phyloP scores from a whole-genome alignment of 2,888 invertebrate species.

The Protophormia terraenovae region DNA sequence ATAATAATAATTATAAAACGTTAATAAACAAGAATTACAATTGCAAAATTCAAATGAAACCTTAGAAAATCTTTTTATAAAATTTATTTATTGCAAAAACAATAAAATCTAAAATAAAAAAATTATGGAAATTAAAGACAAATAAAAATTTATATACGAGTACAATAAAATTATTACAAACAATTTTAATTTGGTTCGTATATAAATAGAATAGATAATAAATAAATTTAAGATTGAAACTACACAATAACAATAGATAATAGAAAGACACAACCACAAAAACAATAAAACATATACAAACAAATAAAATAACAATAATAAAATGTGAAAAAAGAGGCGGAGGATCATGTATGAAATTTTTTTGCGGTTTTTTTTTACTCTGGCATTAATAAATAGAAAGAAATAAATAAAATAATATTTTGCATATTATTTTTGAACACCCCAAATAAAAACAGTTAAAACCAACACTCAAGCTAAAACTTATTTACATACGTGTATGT shows the following conservation, averaged over 20 bases:
- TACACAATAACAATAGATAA: conserved; percentile 40
- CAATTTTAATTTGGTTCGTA: background rate
- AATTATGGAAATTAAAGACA: conserved; percentile 56
- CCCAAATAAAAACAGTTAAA: conserved; percentile 60
- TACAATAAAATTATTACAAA: conserved; percentile 43
- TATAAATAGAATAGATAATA: conserved; percentile 45
- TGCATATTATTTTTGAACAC: conserved; percentile 55
- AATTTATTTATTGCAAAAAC: conserved; percentile 10
- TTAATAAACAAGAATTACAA: conserved; percentile 51
- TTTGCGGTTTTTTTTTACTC: conserved; percentile 59
- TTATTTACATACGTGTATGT: background rate
- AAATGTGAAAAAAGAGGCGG: conserved; percentile 65
- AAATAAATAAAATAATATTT: conserved; percentile 3
- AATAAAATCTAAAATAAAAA: conserved; percentile 40
- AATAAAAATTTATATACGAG: conserved; percentile 11
- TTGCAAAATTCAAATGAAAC: conserved; percentile 66
- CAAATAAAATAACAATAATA: conserved; percentile 45
- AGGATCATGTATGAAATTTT: conserved; percentile 62
- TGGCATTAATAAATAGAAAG: conserved; percentile 60
- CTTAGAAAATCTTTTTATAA: conserved; percentile 55
- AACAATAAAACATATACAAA: conserved; percentile 48
- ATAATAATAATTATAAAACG: too few species aligned
- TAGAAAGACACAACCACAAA: conserved; percentile 44
- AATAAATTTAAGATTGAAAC: conserved; percentile 54
- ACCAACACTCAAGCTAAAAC: conserved; percentile 13